Conservation (phyloP, 2,888 invertebrate species). For the Acronicta leporina region DNA sequence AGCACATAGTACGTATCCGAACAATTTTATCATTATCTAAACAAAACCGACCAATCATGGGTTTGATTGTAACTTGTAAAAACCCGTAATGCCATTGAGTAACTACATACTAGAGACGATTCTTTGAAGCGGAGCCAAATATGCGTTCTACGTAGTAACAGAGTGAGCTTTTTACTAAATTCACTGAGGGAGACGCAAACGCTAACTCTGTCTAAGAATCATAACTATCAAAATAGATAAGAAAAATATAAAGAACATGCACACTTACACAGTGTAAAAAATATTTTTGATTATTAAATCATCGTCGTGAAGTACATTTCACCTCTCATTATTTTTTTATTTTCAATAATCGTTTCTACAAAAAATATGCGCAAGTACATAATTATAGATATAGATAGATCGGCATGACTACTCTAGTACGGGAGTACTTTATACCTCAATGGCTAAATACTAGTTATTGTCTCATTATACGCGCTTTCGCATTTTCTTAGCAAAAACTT, state of each 20-base stretch:
- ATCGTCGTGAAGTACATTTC: too few relatives aligned
- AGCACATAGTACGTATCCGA: slow-evolving; percentile 19
- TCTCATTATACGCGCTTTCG: slow-evolving; percentile 56
- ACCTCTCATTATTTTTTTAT: too few relatives aligned
- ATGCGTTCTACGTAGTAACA: neutral
- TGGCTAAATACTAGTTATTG: slow-evolving; percentile 46
- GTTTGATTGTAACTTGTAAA: slow-evolving; percentile 38
- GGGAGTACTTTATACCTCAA: neutral
- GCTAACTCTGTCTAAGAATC: too few relatives aligned
- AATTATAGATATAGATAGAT: too few relatives aligned
- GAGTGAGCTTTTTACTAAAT: too few relatives aligned
- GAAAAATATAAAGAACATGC: too few relatives aligned
- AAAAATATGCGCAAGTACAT: too few relatives aligned
- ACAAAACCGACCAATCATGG: slow-evolving; percentile 41
- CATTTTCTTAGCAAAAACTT: slow-evolving; percentile 58
- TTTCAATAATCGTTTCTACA: too few relatives aligned
- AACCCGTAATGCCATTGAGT: slow-evolving; percentile 30
- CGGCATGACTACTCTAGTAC: neutral
- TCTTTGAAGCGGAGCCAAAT: neutral
- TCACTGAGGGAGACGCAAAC: too few relatives aligned
- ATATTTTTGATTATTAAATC: too few relatives aligned
- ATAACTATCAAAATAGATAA: too few relatives aligned
- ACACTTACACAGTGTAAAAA: too few relatives aligned
- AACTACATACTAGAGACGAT: neutral
- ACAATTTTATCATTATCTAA: slow-evolving; percentile 49